Evolutionary conservation across 2,888 invertebrate species (phyloP).

Genomic region (Apamea anceps): DNA sequence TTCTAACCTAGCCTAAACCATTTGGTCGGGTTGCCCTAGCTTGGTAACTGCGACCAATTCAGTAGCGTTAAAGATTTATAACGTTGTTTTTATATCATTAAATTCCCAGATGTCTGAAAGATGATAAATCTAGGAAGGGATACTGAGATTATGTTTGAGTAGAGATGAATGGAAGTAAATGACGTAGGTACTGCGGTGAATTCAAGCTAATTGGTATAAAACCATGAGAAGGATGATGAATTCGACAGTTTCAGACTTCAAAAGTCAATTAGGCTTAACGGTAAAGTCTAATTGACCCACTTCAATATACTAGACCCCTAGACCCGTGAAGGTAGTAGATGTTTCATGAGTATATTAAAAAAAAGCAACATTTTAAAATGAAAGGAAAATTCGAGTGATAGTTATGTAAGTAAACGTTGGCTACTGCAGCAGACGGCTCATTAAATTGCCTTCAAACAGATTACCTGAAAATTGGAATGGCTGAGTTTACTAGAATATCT

Average conservation of each 20-base stretch:
- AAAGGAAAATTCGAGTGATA: slow-evolving; percentile 18
- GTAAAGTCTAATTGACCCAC: background rate
- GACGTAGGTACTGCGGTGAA: too few relatives aligned
- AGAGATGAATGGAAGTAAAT: background rate
- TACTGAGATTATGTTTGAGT: background rate
- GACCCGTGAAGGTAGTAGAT: too few relatives aligned
- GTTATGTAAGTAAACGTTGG: slow-evolving; percentile 16
- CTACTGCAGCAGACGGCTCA: slow-evolving; percentile 31
- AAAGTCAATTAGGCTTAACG: background rate
- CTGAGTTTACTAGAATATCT: slow-evolving; percentile 15
- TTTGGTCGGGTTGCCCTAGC: too few relatives aligned
- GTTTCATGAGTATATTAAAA: too few relatives aligned
- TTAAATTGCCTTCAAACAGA: slow-evolving; percentile 31
- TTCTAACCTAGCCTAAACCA: too few relatives aligned
- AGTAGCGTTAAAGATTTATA: too few relatives aligned
- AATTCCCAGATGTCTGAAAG: background rate
- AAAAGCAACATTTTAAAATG: slow-evolving; percentile 7
- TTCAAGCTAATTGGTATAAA: background rate
- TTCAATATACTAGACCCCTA: slow-evolving; percentile 25
- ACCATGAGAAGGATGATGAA: background rate
- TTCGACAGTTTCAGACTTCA: background rate
- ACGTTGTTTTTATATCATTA: background rate
- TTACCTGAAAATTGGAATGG: slow-evolving; percentile 10
- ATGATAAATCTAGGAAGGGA: background rate
- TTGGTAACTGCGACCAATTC: too few relatives aligned